A percentile compares a stretch with the other conserved stretches of the same genome.
Evolutionary conservation across 2,113 vertebrate species (phyloP).

Genomic region (Heterocephalus glaber): DNA sequence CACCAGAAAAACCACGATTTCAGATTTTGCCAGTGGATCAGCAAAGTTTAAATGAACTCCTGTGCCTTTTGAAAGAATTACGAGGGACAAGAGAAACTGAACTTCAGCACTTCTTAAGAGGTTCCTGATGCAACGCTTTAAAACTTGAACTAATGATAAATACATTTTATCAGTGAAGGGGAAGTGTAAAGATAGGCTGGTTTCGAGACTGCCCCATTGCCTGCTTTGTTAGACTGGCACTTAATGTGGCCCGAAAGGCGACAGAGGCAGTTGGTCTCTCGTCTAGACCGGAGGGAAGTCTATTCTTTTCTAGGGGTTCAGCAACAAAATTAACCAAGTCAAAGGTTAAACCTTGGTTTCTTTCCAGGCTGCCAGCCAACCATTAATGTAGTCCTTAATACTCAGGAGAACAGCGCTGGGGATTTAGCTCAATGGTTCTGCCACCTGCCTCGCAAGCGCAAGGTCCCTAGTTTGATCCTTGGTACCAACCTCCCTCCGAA

Average conservation of each 20-base stretch:
- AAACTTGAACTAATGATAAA: not conserved
- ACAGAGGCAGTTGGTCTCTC: not conserved
- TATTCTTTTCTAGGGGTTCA: not conserved
- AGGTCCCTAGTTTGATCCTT: too few relatives aligned
- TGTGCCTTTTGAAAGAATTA: constrained; percentile 34
- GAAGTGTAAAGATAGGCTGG: not conserved
- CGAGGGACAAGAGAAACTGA: not conserved
- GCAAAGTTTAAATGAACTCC: not conserved
- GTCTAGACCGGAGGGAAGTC: not conserved
- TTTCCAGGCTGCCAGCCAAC: not conserved
- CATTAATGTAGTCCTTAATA: not conserved
- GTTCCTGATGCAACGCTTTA: not conserved
- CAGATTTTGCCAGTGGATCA: constrained; percentile 15
- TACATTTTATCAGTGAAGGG: not conserved
- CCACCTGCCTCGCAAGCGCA: too few relatives aligned
- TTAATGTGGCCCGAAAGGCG: not conserved
- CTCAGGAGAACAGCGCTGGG: not conserved
- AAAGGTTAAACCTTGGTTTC: not conserved
- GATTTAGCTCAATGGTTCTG: too few relatives aligned
- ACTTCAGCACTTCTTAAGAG: constrained; percentile 21
- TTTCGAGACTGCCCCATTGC: not conserved
- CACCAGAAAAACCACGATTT: constrained; percentile 11
- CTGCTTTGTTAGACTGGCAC: too few relatives aligned
- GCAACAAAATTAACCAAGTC: constrained; percentile 3
- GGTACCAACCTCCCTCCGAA: too few relatives aligned